Evolutionary conservation across 2,888 invertebrate species (phyloP).

Genomic region (Dryadula phaetusa): DNA sequence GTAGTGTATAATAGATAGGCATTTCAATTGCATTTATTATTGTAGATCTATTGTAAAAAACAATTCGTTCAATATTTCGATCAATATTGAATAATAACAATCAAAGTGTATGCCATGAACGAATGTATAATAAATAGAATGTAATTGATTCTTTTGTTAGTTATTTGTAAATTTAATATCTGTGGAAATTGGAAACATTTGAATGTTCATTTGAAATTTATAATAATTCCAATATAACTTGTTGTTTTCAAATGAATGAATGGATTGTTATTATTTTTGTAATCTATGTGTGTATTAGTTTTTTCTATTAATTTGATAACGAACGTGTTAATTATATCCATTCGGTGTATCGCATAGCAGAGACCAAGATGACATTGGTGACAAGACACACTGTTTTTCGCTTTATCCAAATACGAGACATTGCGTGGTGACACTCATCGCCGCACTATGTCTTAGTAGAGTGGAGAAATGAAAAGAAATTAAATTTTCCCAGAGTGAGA

Average conservation of each 20-base stretch:
- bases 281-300: not conserved
- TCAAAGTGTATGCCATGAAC: not conserved
- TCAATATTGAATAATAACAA: not conserved
- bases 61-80: not conserved
- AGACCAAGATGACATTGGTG: too few relatives aligned
- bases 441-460: too few relatives aligned
- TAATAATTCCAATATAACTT: not conserved
- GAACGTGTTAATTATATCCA: not conserved
- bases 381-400: too few relatives aligned
- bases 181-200: constrained; percentile 4
- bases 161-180: constrained; percentile 13
- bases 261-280: not conserved
- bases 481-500: too few relatives aligned
- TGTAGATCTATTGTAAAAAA: not conserved
- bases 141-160: constrained; percentile 7
- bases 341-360: too few relatives aligned
- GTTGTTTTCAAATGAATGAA: constrained; percentile 8
- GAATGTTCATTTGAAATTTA: not conserved
- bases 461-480: too few relatives aligned
- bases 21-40: constrained; percentile 1
- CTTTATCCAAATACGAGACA: too few relatives aligned
- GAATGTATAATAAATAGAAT: not conserved
- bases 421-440: too few relatives aligned
- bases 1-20: not conserved
- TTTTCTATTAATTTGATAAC: not conserved